A percentile compares a stretch with the other conserved stretches of the same genome.
Evolutionary conservation across 2,113 vertebrate species (phyloP).

Genomic region (Meriones unguiculatus): DNA sequence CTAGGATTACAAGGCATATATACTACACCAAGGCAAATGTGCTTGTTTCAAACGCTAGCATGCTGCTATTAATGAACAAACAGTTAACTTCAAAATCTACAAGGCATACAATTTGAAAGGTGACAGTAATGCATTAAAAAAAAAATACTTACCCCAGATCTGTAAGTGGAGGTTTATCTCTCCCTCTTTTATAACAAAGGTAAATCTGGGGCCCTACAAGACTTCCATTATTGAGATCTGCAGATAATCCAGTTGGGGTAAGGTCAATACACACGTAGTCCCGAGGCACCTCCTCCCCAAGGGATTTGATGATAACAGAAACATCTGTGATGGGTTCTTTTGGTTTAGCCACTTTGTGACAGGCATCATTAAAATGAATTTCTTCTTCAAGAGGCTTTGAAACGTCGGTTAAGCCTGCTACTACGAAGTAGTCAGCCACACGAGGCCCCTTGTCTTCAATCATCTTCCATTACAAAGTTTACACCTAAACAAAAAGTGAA

Average conservation of each 20-base stretch:
- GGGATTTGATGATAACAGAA: constrained; percentile 95
- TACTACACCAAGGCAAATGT: not conserved
- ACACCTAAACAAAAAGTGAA: constrained; percentile 79
- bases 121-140: not conserved
- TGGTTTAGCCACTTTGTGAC: constrained; percentile 93
- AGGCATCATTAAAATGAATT: constrained; percentile 94
- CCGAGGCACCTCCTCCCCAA: constrained; percentile 96
- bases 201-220: constrained; percentile 97
- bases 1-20: not conserved
- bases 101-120: constrained; percentile 35
- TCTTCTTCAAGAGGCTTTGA: constrained; percentile 98
- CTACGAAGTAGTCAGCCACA: constrained; percentile 99
- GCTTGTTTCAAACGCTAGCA: constrained; percentile 38
- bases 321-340: constrained; percentile 98
- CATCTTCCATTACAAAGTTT: constrained; percentile 94
- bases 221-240: constrained; percentile 97
- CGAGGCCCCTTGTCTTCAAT: constrained; percentile 99
- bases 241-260: constrained; percentile 95
- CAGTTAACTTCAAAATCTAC: constrained; percentile 56
- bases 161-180: constrained; percentile 98
- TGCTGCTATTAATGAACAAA: constrained; percentile 26
- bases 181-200: constrained; percentile 96
- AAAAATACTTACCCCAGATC: constrained; percentile 94
- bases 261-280: constrained; percentile 95
- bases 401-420: constrained; percentile 95